Conservation (phyloP, 2,797 vertebrate species). For the Smutsia gigantea region DNA sequence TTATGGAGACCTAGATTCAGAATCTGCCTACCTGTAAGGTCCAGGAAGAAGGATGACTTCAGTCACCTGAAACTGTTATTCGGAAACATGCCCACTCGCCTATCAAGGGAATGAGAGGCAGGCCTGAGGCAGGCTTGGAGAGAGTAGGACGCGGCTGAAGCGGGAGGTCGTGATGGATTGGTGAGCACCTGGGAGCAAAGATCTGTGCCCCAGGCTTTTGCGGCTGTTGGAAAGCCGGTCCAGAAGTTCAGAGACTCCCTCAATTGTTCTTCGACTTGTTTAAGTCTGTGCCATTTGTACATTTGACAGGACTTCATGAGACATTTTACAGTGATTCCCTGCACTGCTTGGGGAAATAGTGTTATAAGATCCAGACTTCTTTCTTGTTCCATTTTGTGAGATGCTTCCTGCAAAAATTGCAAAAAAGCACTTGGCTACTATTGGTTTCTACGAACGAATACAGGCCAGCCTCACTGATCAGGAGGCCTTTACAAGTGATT, state of each 20-base stretch:
- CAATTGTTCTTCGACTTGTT: constrained; percentile 54
- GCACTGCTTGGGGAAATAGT: constrained; percentile 67
- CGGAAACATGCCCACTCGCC: background rate
- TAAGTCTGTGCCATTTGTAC: constrained; percentile 70
- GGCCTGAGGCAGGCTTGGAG: background rate
- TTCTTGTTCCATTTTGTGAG: constrained; percentile 65
- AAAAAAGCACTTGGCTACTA: background rate
- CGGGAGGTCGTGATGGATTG: constrained; percentile 43
- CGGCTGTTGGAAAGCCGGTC: background rate
- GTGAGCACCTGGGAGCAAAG: background rate
- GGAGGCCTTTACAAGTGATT: background rate
- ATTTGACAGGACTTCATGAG: constrained; percentile 73
- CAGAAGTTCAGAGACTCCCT: constrained; percentile 61
- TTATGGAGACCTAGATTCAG: background rate
- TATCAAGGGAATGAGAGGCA: background rate
- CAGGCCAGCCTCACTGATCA: background rate
- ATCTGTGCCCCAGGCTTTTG: constrained; percentile 6
- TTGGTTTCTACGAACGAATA: background rate
- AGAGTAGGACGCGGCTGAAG: background rate
- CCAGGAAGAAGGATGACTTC: constrained; percentile 57
- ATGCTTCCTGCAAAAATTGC: constrained; percentile 43
- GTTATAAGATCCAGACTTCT: constrained; percentile 55
- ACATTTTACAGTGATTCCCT: constrained; percentile 67
- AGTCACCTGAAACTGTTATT: constrained; percentile 44
- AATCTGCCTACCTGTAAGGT: background rate